Evolutionary conservation across 53 echinoderm and acorn worm species (phyloP), one percentile per base, ranked within the genome.

Genomic region (Patiria pectinifera): DNA sequence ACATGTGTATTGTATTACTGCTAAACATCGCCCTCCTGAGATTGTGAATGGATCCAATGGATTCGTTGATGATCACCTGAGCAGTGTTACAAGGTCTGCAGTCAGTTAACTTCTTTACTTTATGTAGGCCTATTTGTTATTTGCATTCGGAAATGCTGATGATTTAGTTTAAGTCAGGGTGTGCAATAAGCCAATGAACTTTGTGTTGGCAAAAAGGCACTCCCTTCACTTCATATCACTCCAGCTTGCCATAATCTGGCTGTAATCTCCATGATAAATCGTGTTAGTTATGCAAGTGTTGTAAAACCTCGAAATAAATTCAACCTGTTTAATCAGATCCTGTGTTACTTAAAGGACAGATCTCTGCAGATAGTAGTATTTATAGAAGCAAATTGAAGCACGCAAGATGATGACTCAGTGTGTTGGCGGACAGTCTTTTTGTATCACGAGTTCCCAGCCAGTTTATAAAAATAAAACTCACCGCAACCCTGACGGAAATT

Each of bases 401-500:
- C 14, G 4, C 43, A 16, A 46, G 16, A 53, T 23, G 21, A 74
- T 86, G 86, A 86, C 48, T 86, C 86, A 86, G 22, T 74, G 9
- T 74, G 9, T 24, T 74, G 74, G 4, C 3, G 8, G 18, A 24
- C 74, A 74, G 74, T 10, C 24, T 74, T 74, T 74, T n/a, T 74
- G 19, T 74, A 74, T 74, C 74, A 23, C 15, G 24, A 74, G 66
- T 66, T 16, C 66, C 66, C 66, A 66, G 74, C 74, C 24, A 23
- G 74, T 24, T 16, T 79, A 6, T 53, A 3, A 79, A 79, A 79
- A 79, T 79, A 79, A 79, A 79, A 79, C 24, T 45, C 11, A 22
- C 48, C 18, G 19, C 80, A 80, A 48, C 45, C 49, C 76, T 58
- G 77, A 25, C 88, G 88, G 88, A 88, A 78, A 79, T 77, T 88